Evolutionary conservation across 2,797 vertebrate species (phyloP).

Genomic region (Intellagama lesueurii): DNA sequence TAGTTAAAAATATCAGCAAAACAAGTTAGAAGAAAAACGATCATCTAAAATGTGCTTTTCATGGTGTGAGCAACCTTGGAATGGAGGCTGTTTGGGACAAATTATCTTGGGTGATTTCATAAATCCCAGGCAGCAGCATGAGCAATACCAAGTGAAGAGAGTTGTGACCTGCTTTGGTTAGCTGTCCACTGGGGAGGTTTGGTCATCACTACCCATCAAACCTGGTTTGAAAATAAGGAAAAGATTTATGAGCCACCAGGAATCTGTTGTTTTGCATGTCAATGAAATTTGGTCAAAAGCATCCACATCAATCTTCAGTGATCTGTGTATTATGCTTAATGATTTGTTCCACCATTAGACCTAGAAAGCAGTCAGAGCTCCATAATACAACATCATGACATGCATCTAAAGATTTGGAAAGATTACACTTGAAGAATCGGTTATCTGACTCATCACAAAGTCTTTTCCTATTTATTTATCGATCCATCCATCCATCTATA

Average conservation of each 20-base stretch:
- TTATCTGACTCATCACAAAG: no score
- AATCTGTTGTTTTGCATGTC: neutral
- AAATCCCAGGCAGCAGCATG: neutral
- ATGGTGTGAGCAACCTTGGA: neutral
- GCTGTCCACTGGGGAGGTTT: neutral
- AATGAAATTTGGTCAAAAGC: no score
- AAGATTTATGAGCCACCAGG: neutral
- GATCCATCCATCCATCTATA: neutral
- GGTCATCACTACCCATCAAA: neutral
- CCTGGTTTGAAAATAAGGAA: neutral
- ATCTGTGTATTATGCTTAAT: no score
- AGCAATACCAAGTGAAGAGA: neutral
- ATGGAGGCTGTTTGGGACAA: slow-evolving; percentile 15
- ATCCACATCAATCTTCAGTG: no score
- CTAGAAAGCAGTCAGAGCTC: no score
- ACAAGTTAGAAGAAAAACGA: slow-evolving; percentile 50
- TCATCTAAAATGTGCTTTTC: slow-evolving; percentile 37
- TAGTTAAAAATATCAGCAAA: slow-evolving; percentile 57
- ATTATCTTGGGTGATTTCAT: slow-evolving; percentile 1
- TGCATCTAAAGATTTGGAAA: no score
- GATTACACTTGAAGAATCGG: no score
- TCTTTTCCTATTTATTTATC: no score
- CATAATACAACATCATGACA: no score
- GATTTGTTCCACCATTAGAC: no score
- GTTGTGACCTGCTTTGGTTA: neutral